Evolutionary conservation across 2,113 vertebrate species (phyloP).

Genomic region (Pelodiscus sinensis): DNA sequence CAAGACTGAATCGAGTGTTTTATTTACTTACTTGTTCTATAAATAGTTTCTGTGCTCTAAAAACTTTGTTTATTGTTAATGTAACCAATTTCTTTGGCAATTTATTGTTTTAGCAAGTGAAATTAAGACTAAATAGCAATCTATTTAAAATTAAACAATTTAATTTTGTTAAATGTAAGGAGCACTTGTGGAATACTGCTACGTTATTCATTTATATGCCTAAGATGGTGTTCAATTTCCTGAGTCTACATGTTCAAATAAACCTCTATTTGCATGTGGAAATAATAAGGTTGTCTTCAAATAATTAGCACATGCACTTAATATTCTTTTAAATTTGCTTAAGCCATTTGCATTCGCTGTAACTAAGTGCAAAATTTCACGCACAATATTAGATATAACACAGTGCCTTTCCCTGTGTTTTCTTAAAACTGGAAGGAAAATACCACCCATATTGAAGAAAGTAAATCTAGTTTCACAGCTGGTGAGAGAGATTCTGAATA

Average conservation of each 20-base stretch:
- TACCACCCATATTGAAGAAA: neutral
- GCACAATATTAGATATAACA: neutral
- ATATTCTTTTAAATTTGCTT: slow-evolving; percentile 38
- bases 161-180: slow-evolving; percentile 46
- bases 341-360: slow-evolving; percentile 25
- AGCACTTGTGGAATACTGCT: slow-evolving; percentile 18
- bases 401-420: neutral
- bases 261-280: slow-evolving; percentile 33
- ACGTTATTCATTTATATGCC: slow-evolving; percentile 5
- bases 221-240: slow-evolving; percentile 44
- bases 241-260: slow-evolving; percentile 15
- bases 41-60: slow-evolving; percentile 11
- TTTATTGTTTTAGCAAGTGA: slow-evolving; percentile 13
- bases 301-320: slow-evolving; percentile 37
- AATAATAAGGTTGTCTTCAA: slow-evolving; percentile 52
- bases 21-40: slow-evolving; percentile 23
- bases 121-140: slow-evolving; percentile 59
- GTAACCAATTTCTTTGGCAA: slow-evolving; percentile 36
- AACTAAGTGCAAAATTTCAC: slow-evolving; percentile 35
- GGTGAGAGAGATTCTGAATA: neutral
- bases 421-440: slow-evolving; percentile 26
- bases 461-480: neutral
- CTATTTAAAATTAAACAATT: slow-evolving; percentile 48
- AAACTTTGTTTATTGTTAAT: slow-evolving; percentile 43
- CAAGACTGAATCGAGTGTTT: neutral